Conservation (phyloP, 2,888 invertebrate genomes). For the Thymelicus lineola region DNA sequence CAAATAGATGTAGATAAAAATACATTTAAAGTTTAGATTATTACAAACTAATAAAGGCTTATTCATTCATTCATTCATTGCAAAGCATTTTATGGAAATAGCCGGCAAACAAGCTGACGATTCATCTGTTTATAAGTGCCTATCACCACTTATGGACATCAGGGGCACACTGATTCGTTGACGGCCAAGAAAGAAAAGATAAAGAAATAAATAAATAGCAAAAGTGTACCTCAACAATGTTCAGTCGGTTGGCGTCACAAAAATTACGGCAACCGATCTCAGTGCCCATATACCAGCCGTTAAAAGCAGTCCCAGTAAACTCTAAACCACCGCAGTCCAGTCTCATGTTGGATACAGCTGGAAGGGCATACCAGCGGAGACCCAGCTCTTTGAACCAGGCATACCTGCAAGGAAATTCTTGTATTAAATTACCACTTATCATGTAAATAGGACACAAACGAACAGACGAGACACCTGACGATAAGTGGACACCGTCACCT, state of each 20-base stretch:
- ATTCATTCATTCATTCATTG: no score
- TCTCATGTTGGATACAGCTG: conserved; percentile 96
- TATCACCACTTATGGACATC: no score
- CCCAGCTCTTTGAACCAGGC: conserved; percentile 95
- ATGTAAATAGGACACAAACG: not conserved
- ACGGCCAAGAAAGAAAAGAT: no score
- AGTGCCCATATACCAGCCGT: conserved; percentile 99
- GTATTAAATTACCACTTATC: not conserved
- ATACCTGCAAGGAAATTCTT: conserved; percentile 82
- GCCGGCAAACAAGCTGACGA: no score
- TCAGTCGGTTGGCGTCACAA: conserved; percentile 93
- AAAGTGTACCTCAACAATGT: conserved; percentile 89
- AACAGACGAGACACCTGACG: no score
- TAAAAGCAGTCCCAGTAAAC: conserved; percentile 97
- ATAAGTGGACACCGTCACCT: no score
- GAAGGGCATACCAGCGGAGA: conserved; percentile 95
- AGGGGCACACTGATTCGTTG: no score
- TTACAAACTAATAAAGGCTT: no score
- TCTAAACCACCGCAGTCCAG: conserved; percentile 97
- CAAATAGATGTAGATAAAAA: no score
- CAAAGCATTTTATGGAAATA: no score
- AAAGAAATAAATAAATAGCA: not conserved
- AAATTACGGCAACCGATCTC: conserved; percentile 97
- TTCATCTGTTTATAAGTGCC: no score
- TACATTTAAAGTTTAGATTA: no score